A percentile compares a stretch with the other conserved stretches of the same genome.
These are phyloP conservation scores for Tetramorium parvispinum DNA, from an alignment of 1,140 invertebrate species.

Conservation along the genomic window DNA sequence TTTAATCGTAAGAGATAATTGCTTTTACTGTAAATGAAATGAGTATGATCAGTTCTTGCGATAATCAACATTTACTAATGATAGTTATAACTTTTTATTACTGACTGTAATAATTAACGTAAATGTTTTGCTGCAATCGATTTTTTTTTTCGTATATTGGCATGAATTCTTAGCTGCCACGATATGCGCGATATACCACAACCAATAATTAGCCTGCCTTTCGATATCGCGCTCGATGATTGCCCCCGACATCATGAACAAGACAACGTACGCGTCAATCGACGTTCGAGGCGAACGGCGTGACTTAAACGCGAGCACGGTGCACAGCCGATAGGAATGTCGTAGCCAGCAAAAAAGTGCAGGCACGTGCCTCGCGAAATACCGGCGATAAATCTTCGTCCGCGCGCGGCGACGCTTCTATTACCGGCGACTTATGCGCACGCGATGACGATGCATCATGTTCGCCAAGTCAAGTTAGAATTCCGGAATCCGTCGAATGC, in stretches of 20 bases:
- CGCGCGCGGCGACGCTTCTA: slow-evolving; percentile 58
- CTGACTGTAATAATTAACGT: not conserved
- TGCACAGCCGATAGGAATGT: slow-evolving; percentile 63
- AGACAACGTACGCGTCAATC: slow-evolving; percentile 19
- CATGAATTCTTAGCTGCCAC: not conserved
- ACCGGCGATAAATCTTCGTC: slow-evolving; percentile 71
- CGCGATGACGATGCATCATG: slow-evolving; percentile 68
- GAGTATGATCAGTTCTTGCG: slow-evolving; percentile 3
- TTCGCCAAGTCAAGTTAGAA: slow-evolving; percentile 66
- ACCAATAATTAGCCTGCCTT: slow-evolving; percentile 2
- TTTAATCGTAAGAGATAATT: not conserved
- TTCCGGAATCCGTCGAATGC: slow-evolving; percentile 64
- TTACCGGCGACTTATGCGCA: slow-evolving; percentile 53
- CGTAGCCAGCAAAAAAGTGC: slow-evolving; percentile 63
- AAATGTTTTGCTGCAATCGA: not conserved
- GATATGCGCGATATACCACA: not conserved
- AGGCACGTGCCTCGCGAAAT: slow-evolving; percentile 69
- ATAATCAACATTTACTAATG: slow-evolving; percentile 20
- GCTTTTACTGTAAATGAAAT: not conserved
- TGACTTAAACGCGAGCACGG: slow-evolving; percentile 50
- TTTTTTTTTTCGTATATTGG: not conserved
- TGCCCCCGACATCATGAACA: slow-evolving; percentile 10
- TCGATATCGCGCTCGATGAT: slow-evolving; percentile 12
- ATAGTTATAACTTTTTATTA: not conserved
- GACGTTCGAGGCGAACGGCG: not conserved